Evolutionary conservation across 1,140 invertebrate genomes (phyloP).

Genomic region (Pseudomyrmex pallidus): DNA sequence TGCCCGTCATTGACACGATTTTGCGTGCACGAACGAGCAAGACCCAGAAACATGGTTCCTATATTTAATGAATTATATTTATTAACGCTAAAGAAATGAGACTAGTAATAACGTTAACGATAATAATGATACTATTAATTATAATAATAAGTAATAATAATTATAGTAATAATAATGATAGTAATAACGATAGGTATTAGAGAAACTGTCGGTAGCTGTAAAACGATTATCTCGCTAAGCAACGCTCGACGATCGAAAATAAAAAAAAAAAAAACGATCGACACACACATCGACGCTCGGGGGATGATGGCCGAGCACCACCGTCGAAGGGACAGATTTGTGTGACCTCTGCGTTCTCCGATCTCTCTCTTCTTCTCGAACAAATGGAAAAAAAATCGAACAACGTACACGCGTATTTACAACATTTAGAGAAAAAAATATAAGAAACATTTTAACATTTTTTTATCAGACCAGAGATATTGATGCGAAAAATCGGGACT

Average conservation of each 20-base stretch:
- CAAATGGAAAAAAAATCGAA: too few species aligned
- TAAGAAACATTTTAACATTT: too few species aligned
- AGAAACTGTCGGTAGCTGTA: slow-evolving; percentile 77
- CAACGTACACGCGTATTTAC: background rate
- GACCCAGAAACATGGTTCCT: slow-evolving; percentile 84
- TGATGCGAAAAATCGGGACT: too few species aligned
- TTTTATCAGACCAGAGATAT: too few species aligned
- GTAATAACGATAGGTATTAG: slow-evolving; percentile 70
- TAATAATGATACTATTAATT: slow-evolving; percentile 74
- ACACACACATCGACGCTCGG: slow-evolving; percentile 48
- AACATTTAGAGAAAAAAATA: too few species aligned
- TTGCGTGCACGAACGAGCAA: slow-evolving; percentile 75
- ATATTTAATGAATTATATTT: slow-evolving; percentile 84
- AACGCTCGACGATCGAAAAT: slow-evolving; percentile 54
- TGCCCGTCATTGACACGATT: slow-evolving; percentile 65
- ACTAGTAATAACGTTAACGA: slow-evolving; percentile 76
- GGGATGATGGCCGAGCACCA: background rate
- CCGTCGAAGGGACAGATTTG: slow-evolving; percentile 16
- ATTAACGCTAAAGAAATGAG: slow-evolving; percentile 77
- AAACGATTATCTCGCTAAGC: slow-evolving; percentile 74
- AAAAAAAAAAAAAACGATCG: slow-evolving; percentile 48
- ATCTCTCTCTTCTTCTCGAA: slow-evolving; percentile 19
- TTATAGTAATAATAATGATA: slow-evolving; percentile 75
- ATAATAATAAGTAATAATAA: slow-evolving; percentile 79
- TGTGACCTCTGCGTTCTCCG: slow-evolving; percentile 28